Evolutionary conservation across 2,888 invertebrate genomes (phyloP).

Genomic region (Microplitis manilae): DNA sequence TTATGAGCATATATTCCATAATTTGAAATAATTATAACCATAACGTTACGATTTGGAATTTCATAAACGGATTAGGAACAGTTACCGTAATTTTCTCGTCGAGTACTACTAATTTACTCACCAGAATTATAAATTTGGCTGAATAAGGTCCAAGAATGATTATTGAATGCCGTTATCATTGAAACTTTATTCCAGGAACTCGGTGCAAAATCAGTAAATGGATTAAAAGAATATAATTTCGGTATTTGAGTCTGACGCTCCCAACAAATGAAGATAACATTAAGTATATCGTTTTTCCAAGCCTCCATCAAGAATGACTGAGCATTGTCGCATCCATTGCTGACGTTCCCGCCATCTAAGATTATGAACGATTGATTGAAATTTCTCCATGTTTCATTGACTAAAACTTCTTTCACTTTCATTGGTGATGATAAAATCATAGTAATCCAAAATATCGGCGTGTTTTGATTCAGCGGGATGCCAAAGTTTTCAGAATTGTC

Average conservation of each 20-base stretch:
- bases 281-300: neutral
- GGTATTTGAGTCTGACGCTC: neutral
- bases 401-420: neutral
- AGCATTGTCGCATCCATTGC: neutral
- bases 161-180: neutral
- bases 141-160: neutral
- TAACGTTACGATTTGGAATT: too few relatives aligned
- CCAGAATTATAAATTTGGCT: neutral
- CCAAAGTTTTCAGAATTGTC: neutral
- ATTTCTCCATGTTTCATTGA: neutral
- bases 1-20: too few relatives aligned
- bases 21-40: too few relatives aligned
- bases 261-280: neutral
- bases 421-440: neutral
- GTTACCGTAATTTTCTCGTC: too few relatives aligned
- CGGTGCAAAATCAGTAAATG: neutral
- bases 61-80: too few relatives aligned
- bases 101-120: too few relatives aligned
- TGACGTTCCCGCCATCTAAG: neutral
- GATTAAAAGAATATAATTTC: neutral
- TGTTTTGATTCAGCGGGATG: neutral
- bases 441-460: neutral
- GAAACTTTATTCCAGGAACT: neutral
- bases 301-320: neutral
- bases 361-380: neutral